A percentile compares a stretch with the other conserved stretches of the same genome.
Conservation (phyloP, 2,888 invertebrate species). For the Sarcophaga subvicina region DNA sequence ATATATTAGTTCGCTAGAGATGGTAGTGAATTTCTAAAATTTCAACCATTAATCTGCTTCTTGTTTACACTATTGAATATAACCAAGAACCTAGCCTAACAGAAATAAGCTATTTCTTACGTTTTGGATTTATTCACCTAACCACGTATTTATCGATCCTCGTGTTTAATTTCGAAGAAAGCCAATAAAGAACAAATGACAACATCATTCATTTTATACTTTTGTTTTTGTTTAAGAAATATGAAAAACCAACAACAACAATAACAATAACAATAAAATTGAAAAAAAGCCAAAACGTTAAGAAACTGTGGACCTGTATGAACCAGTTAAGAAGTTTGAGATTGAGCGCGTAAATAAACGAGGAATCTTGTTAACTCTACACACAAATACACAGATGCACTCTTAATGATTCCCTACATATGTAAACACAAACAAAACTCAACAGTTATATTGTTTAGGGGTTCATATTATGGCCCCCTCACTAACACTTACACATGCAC, state of each 20-base stretch:
- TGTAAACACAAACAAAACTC: background rate
- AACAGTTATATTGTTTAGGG: constrained; percentile 8
- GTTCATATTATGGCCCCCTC: background rate
- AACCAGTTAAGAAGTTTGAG: constrained; percentile 30
- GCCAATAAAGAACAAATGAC: background rate
- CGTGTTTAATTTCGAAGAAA: background rate
- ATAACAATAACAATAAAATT: background rate
- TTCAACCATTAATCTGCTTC: too few relatives aligned
- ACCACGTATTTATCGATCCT: too few relatives aligned
- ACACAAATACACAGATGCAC: background rate
- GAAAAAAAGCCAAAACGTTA: too few relatives aligned
- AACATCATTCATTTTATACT: background rate
- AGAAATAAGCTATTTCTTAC: too few relatives aligned
- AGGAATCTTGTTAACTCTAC: constrained; percentile 16
- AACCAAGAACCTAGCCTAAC: too few relatives aligned
- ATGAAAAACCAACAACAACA: background rate
- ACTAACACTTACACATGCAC: background rate
- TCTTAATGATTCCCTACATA: background rate
- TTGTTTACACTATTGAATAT: too few relatives aligned
- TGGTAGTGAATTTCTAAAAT: too few relatives aligned
- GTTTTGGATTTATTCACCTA: too few relatives aligned
- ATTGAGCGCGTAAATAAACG: constrained; percentile 21
- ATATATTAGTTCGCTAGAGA: too few relatives aligned
- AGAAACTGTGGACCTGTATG: background rate
- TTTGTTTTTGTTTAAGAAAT: background rate